These are phyloP conservation scores for Herpailurus yagouaroundi DNA, from an alignment of 2,113 vertebrate species.

Conservation along the genomic window DNA sequence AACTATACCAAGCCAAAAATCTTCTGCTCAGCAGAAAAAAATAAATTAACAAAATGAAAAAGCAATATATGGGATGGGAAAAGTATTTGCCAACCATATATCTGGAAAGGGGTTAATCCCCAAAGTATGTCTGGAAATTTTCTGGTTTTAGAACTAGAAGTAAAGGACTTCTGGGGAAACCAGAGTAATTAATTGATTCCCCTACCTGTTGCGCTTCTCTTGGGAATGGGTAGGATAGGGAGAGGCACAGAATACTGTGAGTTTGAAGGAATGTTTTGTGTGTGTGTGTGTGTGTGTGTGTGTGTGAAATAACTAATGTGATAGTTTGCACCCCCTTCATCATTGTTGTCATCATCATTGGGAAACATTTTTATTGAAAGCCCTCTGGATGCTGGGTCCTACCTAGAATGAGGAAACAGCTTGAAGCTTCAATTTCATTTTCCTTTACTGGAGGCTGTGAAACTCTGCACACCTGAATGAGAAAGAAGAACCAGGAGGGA, in stretches of 20 bases:
- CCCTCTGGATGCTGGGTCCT: not conserved
- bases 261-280: not conserved
- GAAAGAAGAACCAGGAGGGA: not conserved
- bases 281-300: not conserved
- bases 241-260: not conserved
- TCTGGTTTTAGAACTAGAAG: not conserved
- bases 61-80: not conserved
- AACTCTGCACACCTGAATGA: conserved; percentile 59
- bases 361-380: not conserved
- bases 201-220: fast-evolving
- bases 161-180: not conserved
- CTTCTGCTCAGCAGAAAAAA: not conserved
- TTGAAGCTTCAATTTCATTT: conserved; percentile 73
- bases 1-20: not conserved
- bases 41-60: not conserved
- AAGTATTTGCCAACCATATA: not conserved
- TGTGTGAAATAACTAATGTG: not conserved
- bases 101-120: not conserved
- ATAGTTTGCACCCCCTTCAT: not conserved
- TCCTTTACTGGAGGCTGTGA: conserved; percentile 55
- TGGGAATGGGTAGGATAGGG: not conserved
- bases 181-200: not conserved
- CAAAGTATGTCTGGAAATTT: not conserved
- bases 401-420: conserved; percentile 79
- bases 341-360: not conserved